phyloP scores from a whole-genome alignment of 2,888 invertebrate genomes.

The Eupithecia subumbrata region DNA sequence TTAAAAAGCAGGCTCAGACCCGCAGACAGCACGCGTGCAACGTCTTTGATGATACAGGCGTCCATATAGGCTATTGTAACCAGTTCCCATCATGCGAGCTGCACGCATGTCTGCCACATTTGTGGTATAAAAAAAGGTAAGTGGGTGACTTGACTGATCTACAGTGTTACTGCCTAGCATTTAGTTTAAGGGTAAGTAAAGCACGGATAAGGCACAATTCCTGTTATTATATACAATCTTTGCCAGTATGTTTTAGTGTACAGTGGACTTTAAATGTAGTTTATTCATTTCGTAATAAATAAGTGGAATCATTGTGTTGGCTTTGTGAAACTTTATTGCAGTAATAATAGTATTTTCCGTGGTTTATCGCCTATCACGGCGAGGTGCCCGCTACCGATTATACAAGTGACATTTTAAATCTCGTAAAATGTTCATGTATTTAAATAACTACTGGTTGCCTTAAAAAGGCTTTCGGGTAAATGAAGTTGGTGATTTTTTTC shows the following conservation, averaged over 20 bases:
- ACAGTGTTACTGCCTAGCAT: no score
- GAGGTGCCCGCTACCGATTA: slow-evolving; percentile 61
- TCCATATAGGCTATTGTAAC: no score
- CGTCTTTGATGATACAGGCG: no score
- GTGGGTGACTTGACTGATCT: no score
- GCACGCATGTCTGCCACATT: no score
- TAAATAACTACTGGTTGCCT: background rate
- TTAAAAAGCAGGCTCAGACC: background rate
- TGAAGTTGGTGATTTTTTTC: background rate
- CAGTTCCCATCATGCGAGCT: no score
- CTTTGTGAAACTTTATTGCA: slow-evolving; percentile 44
- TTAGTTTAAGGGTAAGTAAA: background rate
- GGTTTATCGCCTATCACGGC: slow-evolving; percentile 51
- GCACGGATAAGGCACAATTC: no score
- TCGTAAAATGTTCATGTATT: slow-evolving; percentile 40
- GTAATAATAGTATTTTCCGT: slow-evolving; percentile 43
- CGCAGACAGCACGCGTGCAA: no score
- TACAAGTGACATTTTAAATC: slow-evolving; percentile 54
- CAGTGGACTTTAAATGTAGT: slow-evolving; percentile 26
- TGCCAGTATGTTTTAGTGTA: slow-evolving; percentile 13
- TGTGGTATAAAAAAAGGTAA: no score
- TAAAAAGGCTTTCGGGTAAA: background rate
- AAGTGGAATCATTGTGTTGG: slow-evolving; percentile 51
- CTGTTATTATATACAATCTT: no score
- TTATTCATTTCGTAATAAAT: slow-evolving; percentile 58